A percentile compares a stretch with the other conserved stretches of the same genome.
Conservation (phyloP, 2,888 invertebrate genomes). For the Phyllotreta striolata region DNA sequence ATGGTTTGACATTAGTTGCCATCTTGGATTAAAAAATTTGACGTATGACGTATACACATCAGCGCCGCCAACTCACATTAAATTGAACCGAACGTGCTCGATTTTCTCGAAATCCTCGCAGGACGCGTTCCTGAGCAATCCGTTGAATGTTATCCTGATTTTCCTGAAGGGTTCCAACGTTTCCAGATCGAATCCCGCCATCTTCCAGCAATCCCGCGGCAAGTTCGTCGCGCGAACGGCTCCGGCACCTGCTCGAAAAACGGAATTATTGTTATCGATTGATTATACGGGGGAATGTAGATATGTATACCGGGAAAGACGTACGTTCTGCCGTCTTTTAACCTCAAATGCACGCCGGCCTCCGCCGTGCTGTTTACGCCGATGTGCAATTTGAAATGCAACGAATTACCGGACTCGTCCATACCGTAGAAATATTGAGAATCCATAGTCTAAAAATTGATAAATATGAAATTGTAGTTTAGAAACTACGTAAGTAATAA, state of each 20-base stretch:
- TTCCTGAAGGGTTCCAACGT: constrained; percentile 68
- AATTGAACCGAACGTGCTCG: constrained; percentile 65
- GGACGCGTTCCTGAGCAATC: constrained; percentile 65
- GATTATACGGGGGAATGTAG: background rate
- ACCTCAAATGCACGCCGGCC: constrained; percentile 64
- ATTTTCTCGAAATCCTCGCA: constrained; percentile 54
- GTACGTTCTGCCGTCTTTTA: constrained; percentile 60
- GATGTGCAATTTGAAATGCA: constrained; percentile 66
- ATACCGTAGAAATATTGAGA: constrained; percentile 64
- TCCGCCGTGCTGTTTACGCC: constrained; percentile 65
- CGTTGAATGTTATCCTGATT: constrained; percentile 75
- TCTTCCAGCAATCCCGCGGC: constrained; percentile 65
- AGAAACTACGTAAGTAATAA: too few relatives aligned
- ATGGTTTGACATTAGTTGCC: background rate
- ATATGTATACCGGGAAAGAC: constrained; percentile 61
- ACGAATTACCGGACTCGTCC: constrained; percentile 66
- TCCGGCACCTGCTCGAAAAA: constrained; percentile 27
- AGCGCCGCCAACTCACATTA: constrained; percentile 64
- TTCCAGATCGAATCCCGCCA: constrained; percentile 69
- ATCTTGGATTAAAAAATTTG: background rate
- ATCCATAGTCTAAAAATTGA: constrained; percentile 59
- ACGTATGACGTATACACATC: background rate
- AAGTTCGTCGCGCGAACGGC: constrained; percentile 28
- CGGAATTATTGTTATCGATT: constrained; percentile 1
- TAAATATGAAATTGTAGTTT: too few relatives aligned